Evolutionary conservation across 1,140 invertebrate genomes (phyloP).

Genomic region (Penaeus vannamei): DNA sequence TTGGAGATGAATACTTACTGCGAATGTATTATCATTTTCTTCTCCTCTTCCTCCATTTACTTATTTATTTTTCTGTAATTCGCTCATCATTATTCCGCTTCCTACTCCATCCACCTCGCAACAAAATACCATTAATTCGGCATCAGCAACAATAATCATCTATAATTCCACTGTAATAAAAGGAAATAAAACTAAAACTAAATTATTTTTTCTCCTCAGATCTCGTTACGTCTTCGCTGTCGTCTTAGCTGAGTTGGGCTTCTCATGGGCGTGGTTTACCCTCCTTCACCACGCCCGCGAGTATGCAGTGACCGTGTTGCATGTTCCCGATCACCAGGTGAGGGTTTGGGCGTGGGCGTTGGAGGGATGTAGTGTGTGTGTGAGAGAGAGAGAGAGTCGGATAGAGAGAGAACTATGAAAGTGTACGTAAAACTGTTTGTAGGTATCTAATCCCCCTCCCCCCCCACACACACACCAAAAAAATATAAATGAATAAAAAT

Average conservation of each 20-base stretch:
- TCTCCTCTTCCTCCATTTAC: neutral
- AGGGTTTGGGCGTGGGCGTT: neutral
- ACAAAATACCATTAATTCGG: neutral
- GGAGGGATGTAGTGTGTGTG: neutral
- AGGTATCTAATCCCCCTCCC: too few species aligned
- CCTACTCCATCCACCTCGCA: too few species aligned
- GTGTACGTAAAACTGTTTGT: too few species aligned
- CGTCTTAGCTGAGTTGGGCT: slow-evolving; percentile 50
- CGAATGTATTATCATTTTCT: neutral
- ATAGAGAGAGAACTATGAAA: too few species aligned
- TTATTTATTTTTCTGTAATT: neutral
- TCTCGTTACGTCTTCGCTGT: slow-evolving; percentile 61
- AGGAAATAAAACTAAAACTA: too few species aligned
- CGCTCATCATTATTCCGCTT: too few species aligned
- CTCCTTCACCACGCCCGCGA: slow-evolving; percentile 60
- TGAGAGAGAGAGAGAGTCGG: too few species aligned
- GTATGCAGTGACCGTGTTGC: slow-evolving; percentile 61
- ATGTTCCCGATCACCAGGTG: slow-evolving; percentile 60
- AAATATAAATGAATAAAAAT: too few species aligned
- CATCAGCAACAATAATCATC: neutral
- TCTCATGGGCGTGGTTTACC: slow-evolving; percentile 65
- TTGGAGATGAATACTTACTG: neutral
- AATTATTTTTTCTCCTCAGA: slow-evolving; percentile 16
- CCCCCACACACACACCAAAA: too few species aligned
- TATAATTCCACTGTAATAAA: too few species aligned